Conservation (phyloP, 2,888 invertebrate species). For the Synanthedon andrenaeformis region DNA sequence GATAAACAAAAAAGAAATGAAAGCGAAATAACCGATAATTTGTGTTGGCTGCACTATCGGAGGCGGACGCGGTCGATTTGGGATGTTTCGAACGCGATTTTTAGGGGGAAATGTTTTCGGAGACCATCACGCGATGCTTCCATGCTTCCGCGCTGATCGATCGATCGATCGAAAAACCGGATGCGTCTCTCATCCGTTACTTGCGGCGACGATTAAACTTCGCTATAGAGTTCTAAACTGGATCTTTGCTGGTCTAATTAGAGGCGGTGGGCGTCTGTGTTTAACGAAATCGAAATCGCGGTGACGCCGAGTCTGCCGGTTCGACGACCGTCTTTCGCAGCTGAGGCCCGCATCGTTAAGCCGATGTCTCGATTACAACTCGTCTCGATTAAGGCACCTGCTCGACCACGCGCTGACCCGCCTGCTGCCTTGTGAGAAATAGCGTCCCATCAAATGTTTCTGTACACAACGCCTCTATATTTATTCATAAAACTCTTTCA, state of each 20-base stretch:
- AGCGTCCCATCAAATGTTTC: constrained; percentile 53
- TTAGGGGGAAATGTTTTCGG: constrained; percentile 34
- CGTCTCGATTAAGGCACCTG: constrained; percentile 43
- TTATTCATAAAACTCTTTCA: constrained; percentile 64
- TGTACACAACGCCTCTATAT: constrained; percentile 40
- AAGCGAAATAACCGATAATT: constrained; percentile 65
- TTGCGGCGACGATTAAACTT: too few species aligned
- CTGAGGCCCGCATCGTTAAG: constrained; percentile 25
- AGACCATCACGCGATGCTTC: constrained; percentile 43
- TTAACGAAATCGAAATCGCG: constrained; percentile 40
- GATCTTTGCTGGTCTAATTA: constrained; percentile 29
- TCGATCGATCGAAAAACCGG: constrained; percentile 40
- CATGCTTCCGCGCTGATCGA: constrained; percentile 37
- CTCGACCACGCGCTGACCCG: constrained; percentile 29
- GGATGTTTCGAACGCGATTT: constrained; percentile 44
- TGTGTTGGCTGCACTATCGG: constrained; percentile 37
- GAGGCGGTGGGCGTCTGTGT: constrained; percentile 21
- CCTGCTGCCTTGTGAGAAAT: constrained; percentile 39
- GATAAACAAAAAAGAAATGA: constrained; percentile 58
- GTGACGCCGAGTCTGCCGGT: constrained; percentile 18
- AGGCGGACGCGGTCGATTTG: constrained; percentile 49
- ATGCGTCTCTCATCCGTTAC: constrained; percentile 35
- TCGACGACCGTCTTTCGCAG: constrained; percentile 31
- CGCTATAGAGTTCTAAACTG: constrained; percentile 18
- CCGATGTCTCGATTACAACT: constrained; percentile 36